phyloP scores from a whole-genome alignment of 2,888 invertebrate species.

The Athalia rosae region DNA sequence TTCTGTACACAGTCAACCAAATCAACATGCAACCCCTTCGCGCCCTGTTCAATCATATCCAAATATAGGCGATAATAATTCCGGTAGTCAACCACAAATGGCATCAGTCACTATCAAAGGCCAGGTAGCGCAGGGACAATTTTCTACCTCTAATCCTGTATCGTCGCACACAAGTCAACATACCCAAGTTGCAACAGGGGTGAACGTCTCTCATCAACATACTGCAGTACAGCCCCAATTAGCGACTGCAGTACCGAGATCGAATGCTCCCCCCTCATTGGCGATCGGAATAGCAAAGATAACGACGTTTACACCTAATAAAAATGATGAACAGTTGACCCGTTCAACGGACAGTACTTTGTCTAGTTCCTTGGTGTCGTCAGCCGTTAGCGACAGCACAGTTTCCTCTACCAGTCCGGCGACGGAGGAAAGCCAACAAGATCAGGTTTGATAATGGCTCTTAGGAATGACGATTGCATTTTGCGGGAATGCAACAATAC shows the following conservation, averaged over 20 bases:
- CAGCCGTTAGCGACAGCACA: constrained; percentile 64
- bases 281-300: constrained; percentile 62
- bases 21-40: constrained; percentile 7
- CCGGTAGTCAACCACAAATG: not conserved
- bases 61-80: not conserved
- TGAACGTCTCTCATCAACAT: constrained; percentile 47
- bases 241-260: constrained; percentile 40
- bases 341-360: constrained; percentile 64
- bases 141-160: constrained; percentile 31
- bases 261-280: constrained; percentile 51
- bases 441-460: constrained; percentile 71
- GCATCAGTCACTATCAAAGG: not conserved
- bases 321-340: constrained; percentile 60
- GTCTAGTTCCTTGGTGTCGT: constrained; percentile 64
- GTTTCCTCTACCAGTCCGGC: constrained; percentile 67
- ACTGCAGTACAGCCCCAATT: constrained; percentile 42
- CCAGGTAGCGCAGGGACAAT: constrained; percentile 15
- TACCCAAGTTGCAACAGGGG: constrained; percentile 19
- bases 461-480: constrained; percentile 56
- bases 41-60: constrained; percentile 26
- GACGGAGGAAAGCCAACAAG: constrained; percentile 68
- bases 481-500: constrained; percentile 43
- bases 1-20: not conserved
- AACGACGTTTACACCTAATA: constrained; percentile 59
- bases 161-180: constrained; percentile 34